Base-by-base conservation (phyloP, 1,140 invertebrate species). In the Camponotus vicinus region DNA sequence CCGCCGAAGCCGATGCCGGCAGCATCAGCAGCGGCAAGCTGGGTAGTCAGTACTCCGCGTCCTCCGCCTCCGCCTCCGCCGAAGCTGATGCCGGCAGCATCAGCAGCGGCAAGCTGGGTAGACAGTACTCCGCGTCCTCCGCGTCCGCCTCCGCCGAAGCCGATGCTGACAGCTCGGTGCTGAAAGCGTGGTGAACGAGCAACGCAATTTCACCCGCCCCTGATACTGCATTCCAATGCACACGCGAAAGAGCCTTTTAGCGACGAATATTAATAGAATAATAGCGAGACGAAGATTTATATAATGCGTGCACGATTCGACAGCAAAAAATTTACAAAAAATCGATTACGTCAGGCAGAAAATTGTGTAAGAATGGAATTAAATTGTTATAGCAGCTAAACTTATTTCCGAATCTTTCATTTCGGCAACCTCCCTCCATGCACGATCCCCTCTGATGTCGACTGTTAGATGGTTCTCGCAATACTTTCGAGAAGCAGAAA, bases 351-450 rank as follows among this genome's bases (percentile, higher is more conserved):
- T 32, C 40, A 71, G 32, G 18, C 15, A 52, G 15, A 61, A 57
- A 45, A 61, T 77, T 70, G 11, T 34, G 32, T 66, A 78, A 70
- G n/a, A 49, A 57, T 71, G 57, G 37, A 34, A 77, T 61, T 71
- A 70, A 71, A 52, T 34, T 52, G 18, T 86, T 80, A n/a, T 66
- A 86, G 52, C 59, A 82, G 37, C 34, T 69, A 52, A 75, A 69
- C 11, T 42, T 21, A 9, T 11, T 13, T 70, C 34, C 11, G 3
- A 15, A 52, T 21, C 49, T 32, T 80, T 67, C 15, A 73, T 86
- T 49, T 52, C n/a, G 21, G 34, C 13, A 2, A 42, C 75, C 52
- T 80, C 59, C 37, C 40, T 70, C 70, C 9, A 52, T 9, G 9
- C 8, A 18, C 55, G 32, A 78, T 49, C 11, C 2, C 59, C 21